Conservation (phyloP, 2,797 vertebrate genomes). For the Pelochelys cantorii region DNA sequence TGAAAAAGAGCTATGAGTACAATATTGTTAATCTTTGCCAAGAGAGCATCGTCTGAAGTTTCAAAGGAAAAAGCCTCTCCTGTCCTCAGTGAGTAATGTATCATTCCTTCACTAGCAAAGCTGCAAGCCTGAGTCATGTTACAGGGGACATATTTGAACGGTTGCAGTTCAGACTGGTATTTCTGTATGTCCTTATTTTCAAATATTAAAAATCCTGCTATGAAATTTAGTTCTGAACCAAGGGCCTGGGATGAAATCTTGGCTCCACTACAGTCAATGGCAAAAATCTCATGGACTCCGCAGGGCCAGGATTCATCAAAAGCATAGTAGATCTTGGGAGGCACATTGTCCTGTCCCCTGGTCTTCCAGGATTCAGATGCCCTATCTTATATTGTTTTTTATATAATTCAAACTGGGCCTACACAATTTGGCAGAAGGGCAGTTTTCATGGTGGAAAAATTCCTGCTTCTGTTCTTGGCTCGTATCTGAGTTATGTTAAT, state of each 20-base stretch:
- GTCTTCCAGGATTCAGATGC: not conserved
- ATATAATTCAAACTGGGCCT: conserved; percentile 49
- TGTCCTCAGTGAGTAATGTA: conserved; percentile 24
- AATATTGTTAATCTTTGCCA: conserved; percentile 49
- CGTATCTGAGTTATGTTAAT: conserved; percentile 46
- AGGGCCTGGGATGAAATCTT: not conserved
- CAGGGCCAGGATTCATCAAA: not conserved
- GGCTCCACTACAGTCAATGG: not conserved
- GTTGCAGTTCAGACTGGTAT: conserved; percentile 50
- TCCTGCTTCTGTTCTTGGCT: conserved; percentile 52
- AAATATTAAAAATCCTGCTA: conserved; percentile 49
- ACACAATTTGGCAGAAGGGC: conserved; percentile 16
- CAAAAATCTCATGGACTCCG: not conserved
- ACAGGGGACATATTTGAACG: conserved; percentile 14
- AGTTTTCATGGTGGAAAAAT: not conserved
- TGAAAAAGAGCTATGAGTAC: conserved; percentile 51
- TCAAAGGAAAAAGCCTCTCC: conserved; percentile 44
- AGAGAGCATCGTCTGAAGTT: conserved; percentile 34
- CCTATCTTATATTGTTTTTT: not conserved
- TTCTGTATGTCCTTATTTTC: conserved; percentile 39
- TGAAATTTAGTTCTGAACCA: conserved; percentile 17
- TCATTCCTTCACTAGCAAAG: conserved; percentile 47
- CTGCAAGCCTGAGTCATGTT: conserved; percentile 17
- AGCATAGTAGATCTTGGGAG: accelerated
- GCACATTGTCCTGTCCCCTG: not conserved